phyloP scores from a whole-genome alignment of 2,888 invertebrate genomes.

The Biston betularia region DNA sequence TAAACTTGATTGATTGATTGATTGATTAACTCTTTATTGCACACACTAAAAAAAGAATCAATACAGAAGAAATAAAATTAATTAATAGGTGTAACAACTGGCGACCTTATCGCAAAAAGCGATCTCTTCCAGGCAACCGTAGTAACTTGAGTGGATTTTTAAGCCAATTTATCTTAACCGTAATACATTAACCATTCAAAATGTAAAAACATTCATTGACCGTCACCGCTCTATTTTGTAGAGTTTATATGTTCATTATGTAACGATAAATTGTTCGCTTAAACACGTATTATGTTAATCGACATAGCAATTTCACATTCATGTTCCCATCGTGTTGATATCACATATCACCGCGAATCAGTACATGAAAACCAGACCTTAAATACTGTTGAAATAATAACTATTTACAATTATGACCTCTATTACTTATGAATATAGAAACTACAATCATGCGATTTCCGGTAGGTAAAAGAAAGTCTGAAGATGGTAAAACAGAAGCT shows the following conservation, averaged over 20 bases:
- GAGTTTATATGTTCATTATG: not conserved
- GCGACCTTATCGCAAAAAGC: too few species aligned
- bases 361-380: conserved; percentile 5
- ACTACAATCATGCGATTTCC: not conserved
- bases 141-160: too few species aligned
- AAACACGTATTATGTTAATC: conserved; percentile 15
- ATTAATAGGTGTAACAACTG: too few species aligned
- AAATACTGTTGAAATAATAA: not conserved
- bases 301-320: conserved; percentile 27
- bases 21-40: too few species aligned
- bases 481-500: conserved; percentile 28
- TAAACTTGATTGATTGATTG: too few species aligned
- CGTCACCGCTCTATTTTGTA: not conserved
- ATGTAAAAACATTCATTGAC: not conserved
- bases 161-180: not conserved
- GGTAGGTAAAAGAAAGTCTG: conserved; percentile 5
- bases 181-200: not conserved
- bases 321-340: conserved; percentile 26
- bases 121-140: too few species aligned
- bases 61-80: too few species aligned
- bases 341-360: conserved; percentile 30
- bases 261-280: conserved; percentile 1
- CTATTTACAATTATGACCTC: conserved; percentile 12
- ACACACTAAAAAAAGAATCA: too few species aligned
- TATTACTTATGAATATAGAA: conserved; percentile 8